Conservation (phyloP, 1,140 invertebrate genomes). For the Rhagoletis pomonella region DNA sequence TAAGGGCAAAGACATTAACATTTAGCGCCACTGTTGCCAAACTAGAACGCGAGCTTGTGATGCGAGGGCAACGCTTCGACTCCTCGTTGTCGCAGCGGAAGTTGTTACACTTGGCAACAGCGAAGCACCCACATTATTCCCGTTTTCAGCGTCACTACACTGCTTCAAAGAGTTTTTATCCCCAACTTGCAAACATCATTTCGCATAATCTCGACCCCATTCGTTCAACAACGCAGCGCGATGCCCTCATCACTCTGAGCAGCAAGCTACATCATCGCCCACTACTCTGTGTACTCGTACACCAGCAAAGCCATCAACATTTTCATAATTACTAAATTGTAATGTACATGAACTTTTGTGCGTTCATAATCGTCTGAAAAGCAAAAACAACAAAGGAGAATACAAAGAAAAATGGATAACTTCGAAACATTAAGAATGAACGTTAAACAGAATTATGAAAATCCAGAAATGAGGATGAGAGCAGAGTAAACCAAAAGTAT, state of each 20-base stretch:
- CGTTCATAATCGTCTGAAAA: conserved; percentile 9
- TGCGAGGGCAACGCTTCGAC: not conserved
- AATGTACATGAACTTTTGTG: conserved; percentile 46
- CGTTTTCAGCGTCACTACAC: not conserved
- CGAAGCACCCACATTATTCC: not conserved
- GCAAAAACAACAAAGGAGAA: conserved; percentile 17
- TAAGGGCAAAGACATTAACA: conserved; percentile 37
- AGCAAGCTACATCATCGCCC: not conserved
- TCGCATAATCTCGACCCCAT: conserved; percentile 23
- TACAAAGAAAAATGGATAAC: not conserved
- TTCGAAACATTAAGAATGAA: not conserved
- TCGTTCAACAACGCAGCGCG: not conserved
- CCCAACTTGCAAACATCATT: not conserved
- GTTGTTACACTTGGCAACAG: conserved; percentile 19
- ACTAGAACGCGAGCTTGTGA: too few relatives aligned
- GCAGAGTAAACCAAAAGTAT: not conserved
- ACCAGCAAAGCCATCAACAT: conserved; percentile 5
- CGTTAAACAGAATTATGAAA: not conserved
- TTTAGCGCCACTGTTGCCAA: not conserved
- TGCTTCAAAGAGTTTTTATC: not conserved
- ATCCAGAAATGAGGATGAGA: not conserved
- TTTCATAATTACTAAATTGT: conserved; percentile 51
- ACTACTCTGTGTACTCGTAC: too few relatives aligned
- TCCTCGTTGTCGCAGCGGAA: not conserved
- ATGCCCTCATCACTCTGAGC: not conserved